Evolutionary conservation across 1,140 invertebrate species (phyloP).

Genomic region (Hypsibius dujardini): DNA sequence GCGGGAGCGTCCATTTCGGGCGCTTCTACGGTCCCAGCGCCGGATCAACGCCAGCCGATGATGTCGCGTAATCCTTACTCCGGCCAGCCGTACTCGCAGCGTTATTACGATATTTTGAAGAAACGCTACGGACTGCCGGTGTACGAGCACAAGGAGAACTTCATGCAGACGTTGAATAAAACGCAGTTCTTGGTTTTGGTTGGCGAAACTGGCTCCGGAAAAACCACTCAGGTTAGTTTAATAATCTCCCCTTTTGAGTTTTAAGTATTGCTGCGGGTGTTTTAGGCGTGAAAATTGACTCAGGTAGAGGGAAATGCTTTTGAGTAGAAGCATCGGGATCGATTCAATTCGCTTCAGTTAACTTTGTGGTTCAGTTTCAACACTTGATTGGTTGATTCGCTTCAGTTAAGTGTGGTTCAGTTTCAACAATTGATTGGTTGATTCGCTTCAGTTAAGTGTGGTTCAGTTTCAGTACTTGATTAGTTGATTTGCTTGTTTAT

Average conservation of each 20-base stretch:
- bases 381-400: too few relatives aligned
- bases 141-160: slow-evolving; percentile 90
- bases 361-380: too few relatives aligned
- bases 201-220: slow-evolving; percentile 88
- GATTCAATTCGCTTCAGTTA: too few relatives aligned
- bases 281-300: too few relatives aligned
- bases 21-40: not conserved
- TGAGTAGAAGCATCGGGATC: too few relatives aligned
- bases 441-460: too few relatives aligned
- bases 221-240: slow-evolving; percentile 59
- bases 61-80: slow-evolving; percentile 25
- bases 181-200: slow-evolving; percentile 83
- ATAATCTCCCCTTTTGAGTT: not conserved
- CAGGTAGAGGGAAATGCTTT: too few relatives aligned
- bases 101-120: slow-evolving; percentile 41
- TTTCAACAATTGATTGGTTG: too few relatives aligned
- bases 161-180: slow-evolving; percentile 70
- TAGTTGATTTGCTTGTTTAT: too few relatives aligned
- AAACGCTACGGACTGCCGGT: slow-evolving; percentile 83
- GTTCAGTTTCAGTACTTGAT: too few relatives aligned
- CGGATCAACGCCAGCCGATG: slow-evolving; percentile 7
- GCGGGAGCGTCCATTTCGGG: not conserved
- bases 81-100: slow-evolving; percentile 24
- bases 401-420: too few relatives aligned
- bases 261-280: not conserved